Percentiles rank a stretch among this genome's conserved stretches.
Evolutionary conservation across 2,797 vertebrate species (phyloP).

Genomic region (Sphenodon punctatus): DNA sequence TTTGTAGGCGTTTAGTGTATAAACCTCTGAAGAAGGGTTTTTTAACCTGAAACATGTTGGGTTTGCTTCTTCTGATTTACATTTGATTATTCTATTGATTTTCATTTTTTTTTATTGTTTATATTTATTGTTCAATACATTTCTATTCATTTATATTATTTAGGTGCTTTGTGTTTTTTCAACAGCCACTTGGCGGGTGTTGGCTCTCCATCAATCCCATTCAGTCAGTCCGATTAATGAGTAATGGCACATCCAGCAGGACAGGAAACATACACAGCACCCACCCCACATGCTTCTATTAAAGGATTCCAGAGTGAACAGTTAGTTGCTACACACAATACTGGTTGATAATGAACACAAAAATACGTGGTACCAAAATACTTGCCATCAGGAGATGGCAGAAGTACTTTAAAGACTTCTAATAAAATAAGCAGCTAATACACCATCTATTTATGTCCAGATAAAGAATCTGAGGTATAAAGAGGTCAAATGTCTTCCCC

Average conservation of each 20-base stretch:
- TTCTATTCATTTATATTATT: too few relatives aligned
- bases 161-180: too few relatives aligned
- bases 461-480: slow-evolving; percentile 5
- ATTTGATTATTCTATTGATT: too few relatives aligned
- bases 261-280: background rate
- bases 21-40: too few relatives aligned
- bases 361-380: background rate
- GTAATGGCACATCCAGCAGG: background rate
- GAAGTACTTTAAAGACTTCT: background rate
- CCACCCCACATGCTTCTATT: background rate
- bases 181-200: too few relatives aligned
- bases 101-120: too few relatives aligned
- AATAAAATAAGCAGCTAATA: background rate
- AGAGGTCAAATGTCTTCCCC: background rate
- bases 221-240: background rate
- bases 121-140: too few relatives aligned
- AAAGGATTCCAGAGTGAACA: background rate
- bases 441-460: background rate
- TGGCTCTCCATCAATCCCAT: background rate
- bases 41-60: too few relatives aligned
- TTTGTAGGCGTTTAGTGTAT: too few relatives aligned
- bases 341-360: background rate
- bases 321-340: background rate
- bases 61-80: too few relatives aligned
- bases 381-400: background rate